Conservation (phyloP, 2,888 invertebrate genomes). For the Amiota mariae region DNA sequence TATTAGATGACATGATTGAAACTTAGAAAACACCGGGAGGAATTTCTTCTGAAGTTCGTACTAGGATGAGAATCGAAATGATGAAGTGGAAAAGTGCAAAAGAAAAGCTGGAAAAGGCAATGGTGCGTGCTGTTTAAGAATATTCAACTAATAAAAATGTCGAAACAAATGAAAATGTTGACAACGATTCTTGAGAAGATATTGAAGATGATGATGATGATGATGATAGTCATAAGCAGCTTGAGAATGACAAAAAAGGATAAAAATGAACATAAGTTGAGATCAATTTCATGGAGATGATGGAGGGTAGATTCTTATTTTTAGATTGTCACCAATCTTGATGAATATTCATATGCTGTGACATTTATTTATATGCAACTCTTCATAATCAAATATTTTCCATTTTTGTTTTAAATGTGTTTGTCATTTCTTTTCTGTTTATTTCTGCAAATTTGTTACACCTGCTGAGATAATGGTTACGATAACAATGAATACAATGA, state of each 20-base stretch:
- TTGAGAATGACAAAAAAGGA: neutral
- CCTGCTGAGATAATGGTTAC: constrained; percentile 49
- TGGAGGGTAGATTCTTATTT: too few relatives aligned
- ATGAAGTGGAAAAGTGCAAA: neutral
- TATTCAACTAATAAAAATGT: constrained; percentile 67
- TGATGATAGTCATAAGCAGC: neutral
- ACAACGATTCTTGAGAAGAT: constrained; percentile 51
- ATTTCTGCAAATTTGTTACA: constrained; percentile 57
- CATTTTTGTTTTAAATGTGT: constrained; percentile 25
- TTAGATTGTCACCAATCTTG: too few relatives aligned
- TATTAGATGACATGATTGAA: constrained; percentile 57
- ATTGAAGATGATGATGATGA: constrained; percentile 19
- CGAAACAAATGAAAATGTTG: constrained; percentile 68
- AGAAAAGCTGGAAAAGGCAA: constrained; percentile 46
- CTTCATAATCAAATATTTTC: neutral
- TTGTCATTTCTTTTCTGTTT: neutral
- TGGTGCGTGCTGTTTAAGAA: constrained; percentile 67
- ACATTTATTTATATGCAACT: too few relatives aligned
- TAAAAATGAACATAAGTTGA: too few relatives aligned
- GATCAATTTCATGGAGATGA: too few relatives aligned
- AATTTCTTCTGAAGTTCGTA: constrained; percentile 22
- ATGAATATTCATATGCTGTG: too few relatives aligned
- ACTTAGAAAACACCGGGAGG: neutral
- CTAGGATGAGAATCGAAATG: neutral
- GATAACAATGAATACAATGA: too few relatives aligned